Percentiles rank a stretch among this genome's conserved stretches.
These are phyloP conservation scores for Colius striatus DNA, from an alignment of 2,113 vertebrate species.

Conservation along the genomic window DNA sequence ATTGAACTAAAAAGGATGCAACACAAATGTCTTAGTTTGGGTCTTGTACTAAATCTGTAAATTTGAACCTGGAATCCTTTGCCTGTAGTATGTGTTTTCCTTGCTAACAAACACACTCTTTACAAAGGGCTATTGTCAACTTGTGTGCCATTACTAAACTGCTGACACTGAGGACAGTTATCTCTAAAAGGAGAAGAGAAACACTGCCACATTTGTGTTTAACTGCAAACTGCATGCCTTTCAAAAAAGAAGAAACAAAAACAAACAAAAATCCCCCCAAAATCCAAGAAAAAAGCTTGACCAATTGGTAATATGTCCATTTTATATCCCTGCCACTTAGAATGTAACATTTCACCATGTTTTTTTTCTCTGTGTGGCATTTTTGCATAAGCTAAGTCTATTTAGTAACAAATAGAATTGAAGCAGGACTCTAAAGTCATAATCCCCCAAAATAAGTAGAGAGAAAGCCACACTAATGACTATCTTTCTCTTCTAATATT, in stretches of 20 bases:
- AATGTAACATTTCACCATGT: background rate
- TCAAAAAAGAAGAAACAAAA: background rate
- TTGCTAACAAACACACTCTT: background rate
- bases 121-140: background rate
- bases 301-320: background rate
- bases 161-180: background rate
- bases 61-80: background rate
- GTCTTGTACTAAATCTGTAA: background rate
- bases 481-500: conserved; percentile 10
- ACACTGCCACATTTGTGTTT: background rate
- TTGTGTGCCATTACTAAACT: background rate
- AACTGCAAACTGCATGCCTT: background rate
- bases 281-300: background rate
- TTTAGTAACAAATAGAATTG: background rate
- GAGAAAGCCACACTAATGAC: background rate
- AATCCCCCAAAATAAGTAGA: background rate
- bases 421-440: background rate
- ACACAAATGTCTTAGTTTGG: background rate
- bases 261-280: background rate
- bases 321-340: background rate
- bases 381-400: background rate
- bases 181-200: conserved; percentile 7
- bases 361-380: background rate
- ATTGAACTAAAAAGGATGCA: background rate
- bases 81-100: background rate